phyloP scores from a whole-genome alignment of 2,888 invertebrate species.

The Drosophila histrio region DNA sequence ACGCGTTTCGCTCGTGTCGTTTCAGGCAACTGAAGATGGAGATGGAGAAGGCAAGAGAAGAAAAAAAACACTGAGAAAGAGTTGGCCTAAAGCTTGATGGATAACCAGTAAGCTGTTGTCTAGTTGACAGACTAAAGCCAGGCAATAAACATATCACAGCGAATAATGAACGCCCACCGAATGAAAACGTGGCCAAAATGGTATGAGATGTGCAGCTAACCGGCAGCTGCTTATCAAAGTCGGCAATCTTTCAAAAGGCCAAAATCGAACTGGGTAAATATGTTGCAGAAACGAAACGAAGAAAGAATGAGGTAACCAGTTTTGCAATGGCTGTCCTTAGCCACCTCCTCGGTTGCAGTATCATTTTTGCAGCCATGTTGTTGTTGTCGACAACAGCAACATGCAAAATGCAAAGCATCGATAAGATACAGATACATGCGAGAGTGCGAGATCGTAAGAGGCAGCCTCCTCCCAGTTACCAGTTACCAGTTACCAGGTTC shows the following conservation, averaged over 20 bases:
- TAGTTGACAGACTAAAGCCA: slow-evolving; percentile 14
- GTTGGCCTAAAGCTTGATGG: slow-evolving; percentile 13
- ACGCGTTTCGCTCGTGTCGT: slow-evolving; percentile 68
- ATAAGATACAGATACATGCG: slow-evolving; percentile 68
- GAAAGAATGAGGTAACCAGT: slow-evolving; percentile 54
- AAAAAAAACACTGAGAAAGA: neutral
- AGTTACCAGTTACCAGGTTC: neutral
- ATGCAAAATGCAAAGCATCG: slow-evolving; percentile 80
- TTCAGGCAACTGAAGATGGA: neutral
- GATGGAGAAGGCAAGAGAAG: neutral
- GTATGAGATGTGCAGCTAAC: slow-evolving; percentile 33
- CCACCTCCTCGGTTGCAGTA: slow-evolving; percentile 11
- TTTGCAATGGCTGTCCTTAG: slow-evolving; percentile 55
- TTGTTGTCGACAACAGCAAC: slow-evolving; percentile 71
- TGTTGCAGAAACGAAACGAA: slow-evolving; percentile 15
- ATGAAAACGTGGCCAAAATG: slow-evolving; percentile 16
- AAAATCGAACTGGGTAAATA: slow-evolving; percentile 53
- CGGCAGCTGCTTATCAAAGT: slow-evolving; percentile 81
- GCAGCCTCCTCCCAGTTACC: neutral
- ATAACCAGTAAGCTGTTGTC: slow-evolving; percentile 14
- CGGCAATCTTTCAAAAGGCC: slow-evolving; percentile 84
- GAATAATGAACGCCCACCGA: slow-evolving; percentile 59
- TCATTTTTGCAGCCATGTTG: slow-evolving; percentile 50
- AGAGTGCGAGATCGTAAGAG: slow-evolving; percentile 22
- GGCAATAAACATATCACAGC: slow-evolving; percentile 69